A percentile compares a stretch with the other conserved stretches of the same genome.
These are phyloP conservation scores for Paguma larvata DNA, from an alignment of 2,797 vertebrate genomes.

Conservation along the genomic window DNA sequence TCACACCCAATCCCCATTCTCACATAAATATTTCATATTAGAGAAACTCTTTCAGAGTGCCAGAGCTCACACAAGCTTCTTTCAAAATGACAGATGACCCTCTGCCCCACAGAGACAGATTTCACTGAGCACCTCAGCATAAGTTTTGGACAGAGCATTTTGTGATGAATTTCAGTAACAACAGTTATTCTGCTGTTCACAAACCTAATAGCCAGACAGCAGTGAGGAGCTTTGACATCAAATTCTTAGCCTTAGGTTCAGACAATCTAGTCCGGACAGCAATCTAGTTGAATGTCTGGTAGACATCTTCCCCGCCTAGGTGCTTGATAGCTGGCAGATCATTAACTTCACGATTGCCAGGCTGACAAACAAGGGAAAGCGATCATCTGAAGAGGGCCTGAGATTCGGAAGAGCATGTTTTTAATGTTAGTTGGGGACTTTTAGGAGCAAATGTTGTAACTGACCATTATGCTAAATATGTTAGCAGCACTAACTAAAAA, in stretches of 20 bases:
- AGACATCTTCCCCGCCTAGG: neutral
- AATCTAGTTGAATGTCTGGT: neutral
- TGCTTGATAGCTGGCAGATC: neutral
- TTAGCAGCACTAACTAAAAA: neutral
- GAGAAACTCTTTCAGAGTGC: slow-evolving; percentile 37
- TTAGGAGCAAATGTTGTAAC: neutral
- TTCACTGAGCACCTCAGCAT: slow-evolving; percentile 31
- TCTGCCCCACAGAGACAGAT: slow-evolving; percentile 52
- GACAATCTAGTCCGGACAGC: neutral
- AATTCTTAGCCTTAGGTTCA: slow-evolving; percentile 44
- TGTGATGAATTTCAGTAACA: slow-evolving; percentile 63
- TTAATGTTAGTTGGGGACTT: neutral
- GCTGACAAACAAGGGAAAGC: neutral
- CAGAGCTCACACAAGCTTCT: slow-evolving; percentile 31
- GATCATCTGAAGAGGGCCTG: neutral
- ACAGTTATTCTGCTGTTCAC: slow-evolving; percentile 58
- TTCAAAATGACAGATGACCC: slow-evolving; percentile 67
- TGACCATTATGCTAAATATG: neutral
- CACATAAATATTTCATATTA: slow-evolving; percentile 70
- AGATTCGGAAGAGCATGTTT: neutral
- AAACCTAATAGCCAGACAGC: slow-evolving; percentile 72
- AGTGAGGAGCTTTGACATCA: slow-evolving; percentile 53
- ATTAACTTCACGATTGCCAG: slow-evolving; percentile 50
- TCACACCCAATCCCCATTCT: slow-evolving; percentile 37
- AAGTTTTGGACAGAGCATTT: neutral